Conservation (phyloP, 2,797 vertebrate genomes). For the Dryobates pubescens region DNA sequence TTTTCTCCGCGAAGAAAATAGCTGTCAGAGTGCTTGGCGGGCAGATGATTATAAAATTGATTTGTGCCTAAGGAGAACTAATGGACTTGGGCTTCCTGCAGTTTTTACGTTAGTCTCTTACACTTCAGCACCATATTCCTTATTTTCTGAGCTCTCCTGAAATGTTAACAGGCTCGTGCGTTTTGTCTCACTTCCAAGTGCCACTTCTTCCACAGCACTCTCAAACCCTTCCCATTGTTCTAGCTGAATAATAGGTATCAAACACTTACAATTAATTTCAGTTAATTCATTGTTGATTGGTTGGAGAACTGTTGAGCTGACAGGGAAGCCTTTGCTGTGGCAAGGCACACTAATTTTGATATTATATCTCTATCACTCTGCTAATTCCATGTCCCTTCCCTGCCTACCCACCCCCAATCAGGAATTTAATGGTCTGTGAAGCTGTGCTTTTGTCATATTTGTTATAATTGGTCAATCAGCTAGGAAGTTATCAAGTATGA, state of each 20-base stretch:
- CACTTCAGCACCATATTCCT: not conserved
- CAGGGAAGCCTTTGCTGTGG: not conserved
- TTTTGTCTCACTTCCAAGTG: not conserved
- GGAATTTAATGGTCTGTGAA: not conserved
- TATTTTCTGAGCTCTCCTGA: slow-evolving; percentile 26
- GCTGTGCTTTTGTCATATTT: not conserved
- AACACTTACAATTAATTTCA: not conserved
- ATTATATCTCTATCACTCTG: not conserved
- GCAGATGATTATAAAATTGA: slow-evolving; percentile 54
- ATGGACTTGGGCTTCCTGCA: slow-evolving; percentile 41
- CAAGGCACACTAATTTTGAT: not conserved
- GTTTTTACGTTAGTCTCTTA: not conserved
- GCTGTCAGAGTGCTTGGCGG: not conserved
- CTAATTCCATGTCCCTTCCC: not conserved
- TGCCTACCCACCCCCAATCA: not conserved
- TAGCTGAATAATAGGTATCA: not conserved
- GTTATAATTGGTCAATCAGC: not conserved
- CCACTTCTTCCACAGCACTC: not conserved
- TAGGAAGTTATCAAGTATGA: not conserved
- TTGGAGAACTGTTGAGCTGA: not conserved
- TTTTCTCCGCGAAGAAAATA: slow-evolving; percentile 32
- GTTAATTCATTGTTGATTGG: not conserved
- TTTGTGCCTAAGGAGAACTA: slow-evolving; percentile 38
- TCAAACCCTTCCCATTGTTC: not conserved
- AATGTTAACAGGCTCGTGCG: not conserved